Evolutionary conservation across 2,888 invertebrate genomes (phyloP).

Genomic region (Heliothis peltigera): DNA sequence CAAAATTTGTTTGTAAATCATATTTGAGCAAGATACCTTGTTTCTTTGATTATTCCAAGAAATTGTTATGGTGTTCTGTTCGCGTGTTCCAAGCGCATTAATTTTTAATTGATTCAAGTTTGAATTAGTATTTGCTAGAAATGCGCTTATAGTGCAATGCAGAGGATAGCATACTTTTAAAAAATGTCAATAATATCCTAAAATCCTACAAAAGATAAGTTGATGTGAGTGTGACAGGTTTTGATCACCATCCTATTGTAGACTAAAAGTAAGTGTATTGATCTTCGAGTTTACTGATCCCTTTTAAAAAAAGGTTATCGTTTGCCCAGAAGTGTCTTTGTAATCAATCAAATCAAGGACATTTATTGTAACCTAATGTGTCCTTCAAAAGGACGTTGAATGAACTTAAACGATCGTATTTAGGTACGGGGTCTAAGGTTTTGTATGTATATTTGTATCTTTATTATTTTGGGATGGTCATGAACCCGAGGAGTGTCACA

Average conservation of each 20-base stretch:
- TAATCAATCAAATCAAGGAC: neutral
- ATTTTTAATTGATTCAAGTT: slow-evolving; percentile 19
- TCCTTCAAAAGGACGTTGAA: slow-evolving; percentile 1
- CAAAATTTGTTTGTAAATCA: neutral
- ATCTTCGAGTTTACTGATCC: no score
- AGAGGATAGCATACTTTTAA: neutral
- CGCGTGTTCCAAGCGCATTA: slow-evolving; percentile 19
- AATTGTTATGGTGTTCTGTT: slow-evolving; percentile 21
- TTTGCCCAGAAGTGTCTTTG: no score
- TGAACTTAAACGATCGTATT: neutral
- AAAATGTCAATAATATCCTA: no score
- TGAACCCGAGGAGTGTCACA: no score
- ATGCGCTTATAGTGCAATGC: slow-evolving; percentile 16
- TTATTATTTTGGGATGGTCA: no score
- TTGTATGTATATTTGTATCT: neutral
- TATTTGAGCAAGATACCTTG: neutral
- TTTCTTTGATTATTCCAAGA: neutral
- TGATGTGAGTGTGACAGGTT: no score
- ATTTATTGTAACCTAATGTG: neutral
- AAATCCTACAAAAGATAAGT: no score
- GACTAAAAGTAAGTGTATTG: no score
- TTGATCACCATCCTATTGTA: no score
- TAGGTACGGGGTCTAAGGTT: neutral
- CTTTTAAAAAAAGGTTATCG: no score
- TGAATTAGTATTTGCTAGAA: neutral